Base-by-base conservation (phyloP, 2,888 invertebrate species). In the Drosophila maculinotata region DNA sequence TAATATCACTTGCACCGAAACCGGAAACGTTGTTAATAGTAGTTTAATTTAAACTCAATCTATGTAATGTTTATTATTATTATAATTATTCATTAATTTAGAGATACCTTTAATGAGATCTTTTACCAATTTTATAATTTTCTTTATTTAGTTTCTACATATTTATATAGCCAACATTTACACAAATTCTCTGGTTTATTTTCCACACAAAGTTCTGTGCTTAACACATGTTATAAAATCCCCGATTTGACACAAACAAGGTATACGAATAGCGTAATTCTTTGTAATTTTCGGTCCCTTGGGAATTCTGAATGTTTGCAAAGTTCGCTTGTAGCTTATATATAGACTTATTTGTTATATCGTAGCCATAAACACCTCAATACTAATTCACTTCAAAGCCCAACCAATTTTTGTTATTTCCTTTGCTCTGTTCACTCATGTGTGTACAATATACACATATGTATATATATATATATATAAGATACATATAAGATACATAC, bases 351-450 rank as follows among this genome's bases (percentile, higher is more conserved):
- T 38, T 48, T 36, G 15, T 58, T 58, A 33, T 30, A 48, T 31
- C 17, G 30, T 44, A 20, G 31, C 67, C 57, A 66, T 78, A 75
- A 78, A 76, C 77, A 78, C 67, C 64, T 73, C 52, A 39, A 65
- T 67, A 39, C 53, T 51, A 33, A 17, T 57, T 42, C 64, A 76
- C 53, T 65, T 76, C 69, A 76, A 76, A 79, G 79, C 49, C 66
- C 42, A 64, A 57, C 39, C 69, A 44, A 51, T 45, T 69, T 39
- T 64, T 64, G 25, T 42, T 59, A 35, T 52, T 56, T 59, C 54
- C 28, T 26, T 44, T 59, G 15, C 31, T 17, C 39, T n/a, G 26
- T 8, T 41, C 20, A 17, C 42, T 33, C 67, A 59, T 52, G 39
- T 60, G 68, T 56, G 33, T 20, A 44, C 12, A 38, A 48, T 12